Base-by-base conservation (phyloP, 2,113 vertebrate genomes). In the Phainopepla nitens region DNA sequence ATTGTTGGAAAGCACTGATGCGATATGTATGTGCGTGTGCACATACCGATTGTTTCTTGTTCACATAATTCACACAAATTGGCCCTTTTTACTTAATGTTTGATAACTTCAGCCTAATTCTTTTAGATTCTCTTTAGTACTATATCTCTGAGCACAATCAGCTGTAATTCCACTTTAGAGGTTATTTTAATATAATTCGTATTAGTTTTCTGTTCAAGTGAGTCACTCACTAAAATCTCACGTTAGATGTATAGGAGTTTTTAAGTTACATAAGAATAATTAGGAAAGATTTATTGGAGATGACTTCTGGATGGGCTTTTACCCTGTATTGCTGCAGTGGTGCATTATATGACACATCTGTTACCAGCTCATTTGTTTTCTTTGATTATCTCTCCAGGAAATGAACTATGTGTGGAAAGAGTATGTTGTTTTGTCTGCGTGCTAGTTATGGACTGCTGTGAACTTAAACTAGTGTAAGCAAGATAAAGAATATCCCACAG, bases 1-100 rank as follows among this genome's bases (percentile, higher is more conserved):
- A 97, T 96, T 96, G 93, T 97, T 96, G 90, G 91, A 93, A 94
- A 91, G 93, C 94, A 96, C 81, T 90, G 93, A 85, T 94, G 95
- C 73, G 24, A 28, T 91, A 65, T 65, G 89, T 85, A 82, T 85
- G 84, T 87, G 91, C 84, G 61, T 94, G 73, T 21, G 13, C 80
- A 92, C 89, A 85, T 61, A 66, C 39, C 53, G 89, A 96, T 96
- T 96, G 89, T 95, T 94, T 61, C 39, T 42, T 60, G 10, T 66
- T 82, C 87, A 82, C 90, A 88, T 95, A 88, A 94, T 70, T 95
- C 93, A 96, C 66, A 82, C 21, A 88, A 94, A 96, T 73, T 90
- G 84, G 44, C 60, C 33, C 64, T 85, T 96, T 94, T 93, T 62
- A 57, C 91, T 89, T 89, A 41, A 23, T 79, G 49, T 76, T 91